Conservation (phyloP, 2,888 invertebrate genomes). For the Drosophila cyrtoloma region DNA sequence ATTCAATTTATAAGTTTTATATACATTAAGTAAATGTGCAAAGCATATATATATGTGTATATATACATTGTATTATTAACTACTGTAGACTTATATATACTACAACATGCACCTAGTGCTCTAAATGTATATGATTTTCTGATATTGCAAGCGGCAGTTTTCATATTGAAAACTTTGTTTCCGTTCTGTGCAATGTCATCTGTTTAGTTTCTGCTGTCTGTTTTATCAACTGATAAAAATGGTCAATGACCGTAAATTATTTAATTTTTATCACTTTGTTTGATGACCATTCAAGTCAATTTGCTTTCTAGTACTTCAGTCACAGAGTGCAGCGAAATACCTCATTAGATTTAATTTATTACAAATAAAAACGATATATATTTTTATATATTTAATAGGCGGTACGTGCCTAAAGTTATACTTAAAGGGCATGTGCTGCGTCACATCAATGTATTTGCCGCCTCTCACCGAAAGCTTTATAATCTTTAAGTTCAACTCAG, state of each 20-base stretch:
- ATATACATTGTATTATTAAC: constrained; percentile 26
- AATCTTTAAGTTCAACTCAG: constrained; percentile 59
- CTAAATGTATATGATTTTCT: constrained; percentile 23
- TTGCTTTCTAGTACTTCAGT: constrained; percentile 65
- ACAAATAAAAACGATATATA: constrained; percentile 5
- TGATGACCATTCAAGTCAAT: constrained; percentile 70
- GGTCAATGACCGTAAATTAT: constrained; percentile 43
- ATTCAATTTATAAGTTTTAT: constrained; percentile 68
- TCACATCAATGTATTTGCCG: constrained; percentile 12
- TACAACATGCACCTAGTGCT: constrained; percentile 64
- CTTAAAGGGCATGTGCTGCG: constrained; percentile 2
- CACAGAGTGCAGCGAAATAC: constrained; percentile 82
- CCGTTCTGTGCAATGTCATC: constrained; percentile 56
- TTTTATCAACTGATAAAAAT: constrained; percentile 14
- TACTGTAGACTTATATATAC: constrained; percentile 26
- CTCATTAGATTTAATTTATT: constrained; percentile 80
- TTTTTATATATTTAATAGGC: constrained; percentile 10
- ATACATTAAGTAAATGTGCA: constrained; percentile 71
- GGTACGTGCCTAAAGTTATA: constrained; percentile 17
- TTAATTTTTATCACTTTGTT: constrained; percentile 14
- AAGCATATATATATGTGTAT: constrained; percentile 57
- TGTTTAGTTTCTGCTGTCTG: constrained; percentile 24
- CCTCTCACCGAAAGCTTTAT: constrained; percentile 69
- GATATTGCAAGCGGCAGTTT: constrained; percentile 65
- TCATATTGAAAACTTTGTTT: constrained; percentile 73